A percentile compares a stretch with the other conserved stretches of the same genome.
phyloP scores from a whole-genome alignment of 2,888 invertebrate genomes.

The Megastigmus dorsalis region DNA sequence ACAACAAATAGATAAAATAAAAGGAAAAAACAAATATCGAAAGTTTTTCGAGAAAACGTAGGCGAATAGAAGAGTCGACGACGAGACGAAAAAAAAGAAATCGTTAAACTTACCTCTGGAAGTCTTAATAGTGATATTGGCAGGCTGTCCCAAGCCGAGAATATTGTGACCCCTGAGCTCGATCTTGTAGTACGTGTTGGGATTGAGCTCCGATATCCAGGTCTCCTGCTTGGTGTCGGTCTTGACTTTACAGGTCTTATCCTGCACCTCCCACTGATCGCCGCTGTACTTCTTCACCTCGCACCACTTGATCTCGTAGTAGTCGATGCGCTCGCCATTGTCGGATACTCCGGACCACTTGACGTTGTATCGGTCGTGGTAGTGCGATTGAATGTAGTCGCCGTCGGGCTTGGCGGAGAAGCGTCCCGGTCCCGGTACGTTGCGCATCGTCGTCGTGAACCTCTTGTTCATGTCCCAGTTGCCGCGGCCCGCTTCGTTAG shows the following conservation, averaged over 20 bases:
- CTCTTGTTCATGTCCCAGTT: constrained; percentile 81
- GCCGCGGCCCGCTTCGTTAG: constrained; percentile 88
- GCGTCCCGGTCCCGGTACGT: constrained; percentile 84
- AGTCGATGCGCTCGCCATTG: constrained; percentile 92
- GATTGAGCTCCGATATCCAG: constrained; percentile 82
- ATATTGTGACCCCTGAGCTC: constrained; percentile 90
- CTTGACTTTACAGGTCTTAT: constrained; percentile 77
- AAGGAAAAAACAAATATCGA: constrained; percentile 42
- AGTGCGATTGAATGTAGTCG: constrained; percentile 77
- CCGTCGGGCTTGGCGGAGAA: constrained; percentile 76
- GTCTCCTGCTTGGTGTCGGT: constrained; percentile 80
- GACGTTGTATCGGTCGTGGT: constrained; percentile 86
- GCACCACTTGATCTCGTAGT: constrained; percentile 87
- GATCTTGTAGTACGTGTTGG: constrained; percentile 89
- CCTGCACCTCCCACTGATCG: constrained; percentile 79
- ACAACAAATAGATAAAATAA: constrained; percentile 54
- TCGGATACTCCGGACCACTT: constrained; percentile 91
- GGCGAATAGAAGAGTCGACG: too few relatives aligned
- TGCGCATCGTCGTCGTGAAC: constrained; percentile 85
- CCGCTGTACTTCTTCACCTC: constrained; percentile 82
- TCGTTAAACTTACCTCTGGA: constrained; percentile 86
- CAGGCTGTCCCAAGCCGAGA: constrained; percentile 88
- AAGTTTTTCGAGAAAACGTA: too few relatives aligned
- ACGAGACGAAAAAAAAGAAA: too few relatives aligned
- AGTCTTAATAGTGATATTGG: constrained; percentile 87